Conservation (phyloP, 2,797 vertebrate species). For the Microtus agrestis region DNA sequence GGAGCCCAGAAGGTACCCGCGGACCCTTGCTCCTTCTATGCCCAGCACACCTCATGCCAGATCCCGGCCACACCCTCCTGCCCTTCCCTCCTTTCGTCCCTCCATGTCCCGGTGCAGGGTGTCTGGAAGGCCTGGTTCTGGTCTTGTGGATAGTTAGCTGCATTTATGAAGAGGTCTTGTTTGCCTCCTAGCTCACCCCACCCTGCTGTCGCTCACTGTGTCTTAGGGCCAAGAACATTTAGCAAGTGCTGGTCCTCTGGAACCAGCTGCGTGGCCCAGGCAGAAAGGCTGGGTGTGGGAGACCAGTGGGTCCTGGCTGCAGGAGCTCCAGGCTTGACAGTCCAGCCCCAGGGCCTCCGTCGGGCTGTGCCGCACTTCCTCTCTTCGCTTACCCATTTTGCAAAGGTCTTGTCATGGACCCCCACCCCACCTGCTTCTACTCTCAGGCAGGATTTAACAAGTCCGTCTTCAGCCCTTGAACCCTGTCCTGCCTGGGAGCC, state of each 20-base stretch:
- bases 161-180: slow-evolving; percentile 80
- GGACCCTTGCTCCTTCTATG: slow-evolving; percentile 89
- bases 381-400: background rate
- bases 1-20: slow-evolving; percentile 99
- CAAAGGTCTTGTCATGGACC: background rate
- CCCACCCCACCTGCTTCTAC: background rate
- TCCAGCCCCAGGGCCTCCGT: background rate
- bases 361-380: background rate
- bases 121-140: slow-evolving; percentile 88
- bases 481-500: background rate
- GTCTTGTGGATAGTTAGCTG: slow-evolving; percentile 88
- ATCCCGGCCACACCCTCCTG: slow-evolving; percentile 82
- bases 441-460: background rate
- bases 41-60: slow-evolving; percentile 82
- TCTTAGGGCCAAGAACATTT: background rate
- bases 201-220: background rate
- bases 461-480: background rate
- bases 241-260: background rate
- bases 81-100: slow-evolving; percentile 77
- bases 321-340: background rate
- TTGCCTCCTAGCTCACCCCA: background rate
- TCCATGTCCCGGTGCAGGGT: slow-evolving; percentile 80
- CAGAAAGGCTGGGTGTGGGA: background rate
- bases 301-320: background rate
- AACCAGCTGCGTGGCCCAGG: background rate